These are phyloP conservation scores for Dysdera silvatica DNA, from an alignment of 1,140 invertebrate genomes.

Conservation along the genomic window DNA sequence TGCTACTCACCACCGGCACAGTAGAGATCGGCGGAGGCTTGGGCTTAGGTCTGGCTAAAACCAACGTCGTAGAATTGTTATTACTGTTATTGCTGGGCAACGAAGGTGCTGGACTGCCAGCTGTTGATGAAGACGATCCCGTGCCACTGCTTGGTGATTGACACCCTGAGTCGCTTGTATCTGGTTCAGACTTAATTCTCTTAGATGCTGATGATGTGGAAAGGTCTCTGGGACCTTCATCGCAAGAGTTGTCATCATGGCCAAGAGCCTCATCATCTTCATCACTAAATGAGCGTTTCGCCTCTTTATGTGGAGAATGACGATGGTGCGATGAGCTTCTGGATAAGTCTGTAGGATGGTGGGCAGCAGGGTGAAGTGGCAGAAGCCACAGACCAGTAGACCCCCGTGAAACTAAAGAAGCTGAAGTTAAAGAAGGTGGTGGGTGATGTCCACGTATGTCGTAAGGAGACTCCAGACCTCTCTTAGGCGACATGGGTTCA, in stretches of 20 bases:
- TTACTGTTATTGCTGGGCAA: too few relatives aligned
- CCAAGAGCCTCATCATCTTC: constrained; percentile 12
- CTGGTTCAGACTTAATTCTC: constrained; percentile 15
- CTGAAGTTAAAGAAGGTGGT: too few relatives aligned
- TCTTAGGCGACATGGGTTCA: constrained; percentile 14
- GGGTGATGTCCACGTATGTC: too few relatives aligned
- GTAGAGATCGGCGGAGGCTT: constrained; percentile 36
- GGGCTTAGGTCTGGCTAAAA: constrained; percentile 31
- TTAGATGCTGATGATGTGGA: constrained; percentile 6
- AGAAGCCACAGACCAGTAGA: constrained; percentile 4
- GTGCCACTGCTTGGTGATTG: constrained; percentile 2
- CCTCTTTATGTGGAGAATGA: background rate
- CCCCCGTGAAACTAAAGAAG: too few relatives aligned
- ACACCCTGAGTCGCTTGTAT: constrained; percentile 17
- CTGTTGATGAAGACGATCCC: background rate
- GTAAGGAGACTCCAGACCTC: background rate
- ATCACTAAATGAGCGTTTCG: constrained; percentile 18
- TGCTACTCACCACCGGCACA: constrained; percentile 17
- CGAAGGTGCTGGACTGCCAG: constrained; percentile 19
- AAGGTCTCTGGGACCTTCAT: constrained; percentile 9
- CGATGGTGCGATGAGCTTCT: background rate
- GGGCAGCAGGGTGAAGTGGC: background rate
- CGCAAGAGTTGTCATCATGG: constrained; percentile 16
- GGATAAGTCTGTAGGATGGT: background rate
- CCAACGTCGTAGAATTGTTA: constrained; percentile 9